These are phyloP conservation scores for Hippocampus mohnikei DNA, from an alignment of 2,113 vertebrate genomes.

Conservation along the genomic window DNA sequence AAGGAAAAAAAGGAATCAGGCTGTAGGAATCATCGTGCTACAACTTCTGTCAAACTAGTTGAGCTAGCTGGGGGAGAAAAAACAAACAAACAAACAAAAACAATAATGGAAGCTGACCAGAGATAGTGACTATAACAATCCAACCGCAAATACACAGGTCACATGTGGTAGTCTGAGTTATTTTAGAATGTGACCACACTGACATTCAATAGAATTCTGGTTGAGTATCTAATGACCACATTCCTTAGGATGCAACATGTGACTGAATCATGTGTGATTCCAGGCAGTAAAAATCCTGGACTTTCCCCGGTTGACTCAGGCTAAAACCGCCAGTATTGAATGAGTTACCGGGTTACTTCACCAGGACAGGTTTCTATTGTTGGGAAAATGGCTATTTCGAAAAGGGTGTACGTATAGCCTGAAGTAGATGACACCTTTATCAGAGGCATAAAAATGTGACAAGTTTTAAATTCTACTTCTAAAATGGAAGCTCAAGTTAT, in stretches of 20 bases:
- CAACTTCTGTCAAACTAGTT: constrained; percentile 32
- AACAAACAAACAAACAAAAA: background rate
- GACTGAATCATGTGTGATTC: constrained; percentile 51
- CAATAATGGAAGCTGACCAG: background rate
- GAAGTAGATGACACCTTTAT: background rate
- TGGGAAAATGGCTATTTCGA: constrained; percentile 26
- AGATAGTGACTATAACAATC: background rate
- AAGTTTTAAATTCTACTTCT: background rate
- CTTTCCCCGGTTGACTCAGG: constrained; percentile 65
- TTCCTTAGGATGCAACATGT: constrained; percentile 33
- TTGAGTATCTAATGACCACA: constrained; percentile 19
- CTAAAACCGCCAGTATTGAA: constrained; percentile 55
- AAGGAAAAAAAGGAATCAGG: background rate
- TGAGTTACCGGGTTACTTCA: constrained; percentile 49
- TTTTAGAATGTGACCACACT: background rate
- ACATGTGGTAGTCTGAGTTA: background rate
- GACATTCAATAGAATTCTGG: constrained; percentile 12
- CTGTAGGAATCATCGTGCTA: constrained; percentile 2
- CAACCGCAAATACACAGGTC: constrained; percentile 3
- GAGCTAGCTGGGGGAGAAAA: constrained; percentile 11
- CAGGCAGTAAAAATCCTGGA: constrained; percentile 61
- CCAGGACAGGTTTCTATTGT: constrained; percentile 40
- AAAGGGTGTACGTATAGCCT: constrained; percentile 15
- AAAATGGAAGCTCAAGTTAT: background rate
- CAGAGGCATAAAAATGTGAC: background rate